Conservation (phyloP, 2,797 vertebrate species). For the Rhinoraja longicauda region DNA sequence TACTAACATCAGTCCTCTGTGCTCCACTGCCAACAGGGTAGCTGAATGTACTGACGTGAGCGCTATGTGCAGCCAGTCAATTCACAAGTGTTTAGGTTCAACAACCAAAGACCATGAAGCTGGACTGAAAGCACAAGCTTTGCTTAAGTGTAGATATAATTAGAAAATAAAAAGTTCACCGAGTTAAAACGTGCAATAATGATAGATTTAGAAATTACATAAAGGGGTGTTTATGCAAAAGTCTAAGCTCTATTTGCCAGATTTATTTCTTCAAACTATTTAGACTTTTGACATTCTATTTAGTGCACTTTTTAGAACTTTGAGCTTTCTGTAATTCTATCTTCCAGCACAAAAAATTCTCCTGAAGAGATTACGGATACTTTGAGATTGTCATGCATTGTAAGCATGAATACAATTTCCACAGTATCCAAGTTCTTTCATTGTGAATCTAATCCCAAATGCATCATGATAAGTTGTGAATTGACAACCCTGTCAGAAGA, state of each 20-base stretch:
- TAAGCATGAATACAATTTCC: not conserved
- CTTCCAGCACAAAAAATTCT: not conserved
- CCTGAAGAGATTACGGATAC: not conserved
- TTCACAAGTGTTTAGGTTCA: no score
- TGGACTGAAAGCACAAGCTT: not conserved
- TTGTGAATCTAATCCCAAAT: not conserved
- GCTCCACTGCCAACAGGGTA: no score
- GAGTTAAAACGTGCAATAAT: not conserved
- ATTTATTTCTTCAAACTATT: not conserved
- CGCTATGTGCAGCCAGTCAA: no score
- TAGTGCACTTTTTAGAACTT: not conserved
- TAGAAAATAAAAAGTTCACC: not conserved
- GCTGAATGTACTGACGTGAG: no score
- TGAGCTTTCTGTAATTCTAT: not conserved
- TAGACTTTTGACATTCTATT: not conserved
- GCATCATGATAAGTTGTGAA: not conserved
- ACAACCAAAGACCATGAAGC: not conserved
- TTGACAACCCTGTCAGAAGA: not conserved
- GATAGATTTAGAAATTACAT: not conserved
- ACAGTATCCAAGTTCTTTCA: not conserved
- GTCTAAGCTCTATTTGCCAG: not conserved
- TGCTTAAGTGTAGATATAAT: not conserved
- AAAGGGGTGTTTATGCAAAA: not conserved
- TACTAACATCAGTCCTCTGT: no score
- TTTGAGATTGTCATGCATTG: not conserved